Conservation (phyloP, 2,113 vertebrate species). For the Mus musculus region DNA sequence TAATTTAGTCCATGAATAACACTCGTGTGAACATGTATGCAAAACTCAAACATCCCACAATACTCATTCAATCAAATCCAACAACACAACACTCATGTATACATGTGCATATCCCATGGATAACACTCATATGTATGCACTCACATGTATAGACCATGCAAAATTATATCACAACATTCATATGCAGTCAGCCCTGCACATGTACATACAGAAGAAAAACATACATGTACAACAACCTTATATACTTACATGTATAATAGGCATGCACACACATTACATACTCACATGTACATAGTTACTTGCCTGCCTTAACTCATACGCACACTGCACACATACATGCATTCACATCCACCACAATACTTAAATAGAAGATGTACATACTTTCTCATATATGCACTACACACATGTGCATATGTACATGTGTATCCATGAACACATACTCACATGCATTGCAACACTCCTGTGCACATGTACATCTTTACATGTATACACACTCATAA, state of each 20-base stretch:
- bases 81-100: background rate
- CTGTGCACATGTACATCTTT: background rate
- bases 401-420: background rate
- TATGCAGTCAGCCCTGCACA: background rate
- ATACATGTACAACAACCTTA: background rate
- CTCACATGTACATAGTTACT: background rate
- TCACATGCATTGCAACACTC: background rate
- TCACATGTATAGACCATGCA: background rate
- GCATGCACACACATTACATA: background rate
- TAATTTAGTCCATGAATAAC: background rate
- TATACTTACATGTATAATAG: background rate
- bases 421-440: too few species aligned
- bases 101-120: too few species aligned
- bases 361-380: too few species aligned
- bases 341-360: background rate
- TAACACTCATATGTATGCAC: background rate
- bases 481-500: background rate
- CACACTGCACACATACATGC: background rate
- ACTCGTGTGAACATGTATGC: background rate
- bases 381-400: background rate
- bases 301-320: background rate
- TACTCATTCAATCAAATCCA: background rate
- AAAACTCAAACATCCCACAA: background rate
- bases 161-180: background rate
- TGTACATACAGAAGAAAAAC: background rate